These are phyloP conservation scores for Drosophila equinoxialis DNA, from an alignment of 1,140 invertebrate genomes.

Conservation along the genomic window DNA sequence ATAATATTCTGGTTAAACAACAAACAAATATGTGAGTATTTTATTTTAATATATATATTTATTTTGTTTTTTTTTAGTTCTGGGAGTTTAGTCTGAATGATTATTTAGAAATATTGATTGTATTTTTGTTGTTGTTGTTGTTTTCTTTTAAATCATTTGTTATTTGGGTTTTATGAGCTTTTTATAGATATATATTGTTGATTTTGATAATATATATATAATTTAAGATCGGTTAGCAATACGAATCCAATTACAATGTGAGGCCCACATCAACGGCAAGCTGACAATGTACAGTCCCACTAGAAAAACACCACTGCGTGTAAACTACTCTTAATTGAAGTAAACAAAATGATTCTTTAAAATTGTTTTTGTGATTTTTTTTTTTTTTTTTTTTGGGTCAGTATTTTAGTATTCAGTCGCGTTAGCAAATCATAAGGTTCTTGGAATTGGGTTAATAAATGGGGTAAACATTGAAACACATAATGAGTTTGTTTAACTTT, in stretches of 20 bases:
- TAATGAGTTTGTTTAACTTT: slow-evolving; percentile 52
- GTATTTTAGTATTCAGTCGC: slow-evolving; percentile 46
- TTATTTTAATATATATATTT: neutral
- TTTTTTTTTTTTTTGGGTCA: slow-evolving; percentile 50
- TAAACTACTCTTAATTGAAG: slow-evolving; percentile 83
- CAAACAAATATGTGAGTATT: slow-evolving; percentile 26
- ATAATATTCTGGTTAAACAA: slow-evolving; percentile 82
- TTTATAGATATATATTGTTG: slow-evolving; percentile 37
- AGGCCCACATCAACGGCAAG: slow-evolving; percentile 87
- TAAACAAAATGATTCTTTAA: slow-evolving; percentile 72
- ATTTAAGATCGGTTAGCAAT: slow-evolving; percentile 77
- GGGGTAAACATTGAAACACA: slow-evolving; percentile 63
- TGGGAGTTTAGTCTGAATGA: slow-evolving; percentile 68
- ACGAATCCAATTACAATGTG: slow-evolving; percentile 83
- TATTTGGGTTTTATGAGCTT: slow-evolving; percentile 55
- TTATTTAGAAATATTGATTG: slow-evolving; percentile 58
- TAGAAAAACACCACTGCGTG: slow-evolving; percentile 83
- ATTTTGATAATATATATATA: slow-evolving; percentile 52
- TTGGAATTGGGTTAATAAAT: slow-evolving; percentile 28
- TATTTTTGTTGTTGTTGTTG: slow-evolving; percentile 42
- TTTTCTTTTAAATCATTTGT: slow-evolving; percentile 45
- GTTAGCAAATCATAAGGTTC: slow-evolving; percentile 70
- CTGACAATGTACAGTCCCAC: slow-evolving; percentile 86
- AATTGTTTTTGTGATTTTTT: slow-evolving; percentile 1
- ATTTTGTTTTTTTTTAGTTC: slow-evolving; percentile 44